Percentiles rank a stretch among this genome's conserved stretches.
Conservation (phyloP, 1,140 invertebrate genomes). For the Pseudomyrmex pallidus region DNA sequence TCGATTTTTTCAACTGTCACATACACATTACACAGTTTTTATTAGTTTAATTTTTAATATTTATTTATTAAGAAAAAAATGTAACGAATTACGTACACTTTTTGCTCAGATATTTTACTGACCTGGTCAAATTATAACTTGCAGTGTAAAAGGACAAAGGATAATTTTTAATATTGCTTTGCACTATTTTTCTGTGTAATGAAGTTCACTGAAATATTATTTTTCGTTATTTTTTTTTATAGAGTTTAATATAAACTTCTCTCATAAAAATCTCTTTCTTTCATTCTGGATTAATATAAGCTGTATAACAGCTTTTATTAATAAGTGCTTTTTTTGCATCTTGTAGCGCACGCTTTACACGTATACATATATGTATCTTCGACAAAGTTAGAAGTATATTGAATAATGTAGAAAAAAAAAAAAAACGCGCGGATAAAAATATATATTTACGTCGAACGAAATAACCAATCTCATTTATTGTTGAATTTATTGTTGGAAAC, state of each 20-base stretch:
- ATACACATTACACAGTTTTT: no score
- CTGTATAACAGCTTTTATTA: no score
- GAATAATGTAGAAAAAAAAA: not conserved
- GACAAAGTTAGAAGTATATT: slow-evolving; percentile 8
- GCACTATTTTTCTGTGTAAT: not conserved
- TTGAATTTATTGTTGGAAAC: slow-evolving; percentile 38
- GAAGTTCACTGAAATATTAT: not conserved
- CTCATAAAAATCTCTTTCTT: not conserved
- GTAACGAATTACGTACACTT: no score
- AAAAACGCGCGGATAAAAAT: slow-evolving; percentile 13
- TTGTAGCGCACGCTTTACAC: not conserved
- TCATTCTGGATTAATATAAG: not conserved
- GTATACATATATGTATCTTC: not conserved
- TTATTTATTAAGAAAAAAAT: no score
- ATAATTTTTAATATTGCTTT: not conserved
- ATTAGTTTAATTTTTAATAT: no score
- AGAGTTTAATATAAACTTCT: not conserved
- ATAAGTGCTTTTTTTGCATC: not conserved
- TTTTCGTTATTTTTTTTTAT: not conserved
- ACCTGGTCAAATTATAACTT: not conserved
- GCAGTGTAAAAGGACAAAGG: not conserved
- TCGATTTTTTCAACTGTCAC: no score
- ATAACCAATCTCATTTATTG: slow-evolving; percentile 1
- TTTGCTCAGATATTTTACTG: no score
- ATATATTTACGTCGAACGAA: not conserved